Percentiles rank a stretch among this genome's conserved stretches.
Conservation (phyloP, 2,797 vertebrate genomes). For the Acipenser transmontanus region DNA sequence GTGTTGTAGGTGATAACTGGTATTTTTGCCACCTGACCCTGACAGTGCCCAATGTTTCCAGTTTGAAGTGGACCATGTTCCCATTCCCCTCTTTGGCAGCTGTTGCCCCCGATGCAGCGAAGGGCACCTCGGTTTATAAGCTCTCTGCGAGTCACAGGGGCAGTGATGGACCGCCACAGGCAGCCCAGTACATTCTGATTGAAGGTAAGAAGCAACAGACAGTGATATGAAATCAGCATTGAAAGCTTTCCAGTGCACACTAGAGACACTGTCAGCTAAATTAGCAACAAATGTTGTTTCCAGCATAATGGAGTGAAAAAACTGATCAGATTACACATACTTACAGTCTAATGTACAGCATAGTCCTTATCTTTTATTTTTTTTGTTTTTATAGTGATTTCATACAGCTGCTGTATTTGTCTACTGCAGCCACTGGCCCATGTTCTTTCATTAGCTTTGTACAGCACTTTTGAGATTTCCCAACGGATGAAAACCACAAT, state of each 20-base stretch:
- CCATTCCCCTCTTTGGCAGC: constrained; percentile 70
- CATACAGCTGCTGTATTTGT: no score
- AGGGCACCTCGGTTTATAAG: constrained; percentile 62
- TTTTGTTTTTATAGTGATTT: no score
- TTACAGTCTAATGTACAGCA: no score
- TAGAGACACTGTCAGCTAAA: background rate
- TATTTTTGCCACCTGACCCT: constrained; percentile 72
- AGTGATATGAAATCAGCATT: constrained; percentile 9
- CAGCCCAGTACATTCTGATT: constrained; percentile 60
- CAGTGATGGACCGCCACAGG: constrained; percentile 39
- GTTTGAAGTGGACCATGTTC: constrained; percentile 77
- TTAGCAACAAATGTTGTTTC: constrained; percentile 1
- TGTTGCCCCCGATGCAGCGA: constrained; percentile 59
- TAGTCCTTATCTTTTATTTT: no score
- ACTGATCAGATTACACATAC: no score
- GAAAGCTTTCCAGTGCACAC: background rate
- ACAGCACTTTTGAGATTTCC: no score
- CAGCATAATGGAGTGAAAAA: no score
- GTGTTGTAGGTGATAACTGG: constrained; percentile 68
- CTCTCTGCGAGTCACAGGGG: constrained; percentile 44
- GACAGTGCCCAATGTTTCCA: constrained; percentile 56
- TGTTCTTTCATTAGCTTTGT: no score
- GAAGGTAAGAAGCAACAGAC: constrained; percentile 58
- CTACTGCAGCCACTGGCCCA: no score
- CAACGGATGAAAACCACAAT: no score